These are phyloP conservation scores for Pristionchus fissidentatus DNA, from an alignment of 2,888 invertebrate species.

Conservation along the genomic window DNA sequence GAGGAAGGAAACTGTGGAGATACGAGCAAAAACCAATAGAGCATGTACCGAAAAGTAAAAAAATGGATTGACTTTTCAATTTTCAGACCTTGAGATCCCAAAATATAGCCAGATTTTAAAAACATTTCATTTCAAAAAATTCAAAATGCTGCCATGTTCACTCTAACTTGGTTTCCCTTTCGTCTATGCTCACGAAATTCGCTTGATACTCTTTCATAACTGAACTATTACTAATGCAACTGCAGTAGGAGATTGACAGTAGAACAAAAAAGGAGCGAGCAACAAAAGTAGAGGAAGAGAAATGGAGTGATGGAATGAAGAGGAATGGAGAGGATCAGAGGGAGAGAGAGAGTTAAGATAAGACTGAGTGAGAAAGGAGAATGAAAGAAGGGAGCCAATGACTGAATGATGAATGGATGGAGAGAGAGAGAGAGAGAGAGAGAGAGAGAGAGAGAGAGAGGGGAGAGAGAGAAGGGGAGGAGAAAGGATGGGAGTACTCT, in stretches of 20 bases:
- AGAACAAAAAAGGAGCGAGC: not conserved
- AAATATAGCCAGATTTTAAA: too few species aligned
- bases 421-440: not conserved
- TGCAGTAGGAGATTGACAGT: not conserved
- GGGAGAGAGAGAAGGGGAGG: not conserved
- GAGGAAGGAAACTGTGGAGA: too few species aligned
- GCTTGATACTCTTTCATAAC: not conserved
- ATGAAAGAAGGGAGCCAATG: slow-evolving; percentile 40
- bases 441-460: not conserved
- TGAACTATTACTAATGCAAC: not conserved
- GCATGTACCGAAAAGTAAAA: too few species aligned
- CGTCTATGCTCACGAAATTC: not conserved
- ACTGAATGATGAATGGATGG: slow-evolving; percentile 19
- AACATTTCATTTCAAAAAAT: too few species aligned
- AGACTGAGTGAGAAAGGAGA: slow-evolving; percentile 2
- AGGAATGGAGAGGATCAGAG: slow-evolving; percentile 13
- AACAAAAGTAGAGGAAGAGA: not conserved
- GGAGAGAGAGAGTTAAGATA: slow-evolving; percentile 20
- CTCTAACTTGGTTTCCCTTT: too few species aligned
- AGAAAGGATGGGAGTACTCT: not conserved
- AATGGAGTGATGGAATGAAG: not conserved
- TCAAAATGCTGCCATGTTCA: too few species aligned
- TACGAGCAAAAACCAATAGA: too few species aligned
- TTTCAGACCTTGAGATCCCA: too few species aligned
- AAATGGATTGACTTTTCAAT: too few species aligned